Base-by-base conservation (phyloP, 2,888 invertebrate species). In the Tipula unca region DNA sequence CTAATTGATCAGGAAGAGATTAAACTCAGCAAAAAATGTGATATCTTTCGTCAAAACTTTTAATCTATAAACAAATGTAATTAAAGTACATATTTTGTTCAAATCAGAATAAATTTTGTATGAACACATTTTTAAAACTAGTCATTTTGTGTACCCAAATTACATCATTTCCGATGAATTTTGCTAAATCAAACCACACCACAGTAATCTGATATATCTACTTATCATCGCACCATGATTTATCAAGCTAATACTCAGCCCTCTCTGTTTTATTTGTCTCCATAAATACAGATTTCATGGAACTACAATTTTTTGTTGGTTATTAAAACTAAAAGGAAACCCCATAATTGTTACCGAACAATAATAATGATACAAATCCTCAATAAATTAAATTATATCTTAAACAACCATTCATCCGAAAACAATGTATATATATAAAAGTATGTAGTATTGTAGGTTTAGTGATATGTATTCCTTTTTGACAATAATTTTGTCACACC, bases 331-430 rank as follows among this genome's bases (percentile, higher is more conserved):
- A 25, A 25, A 69, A 69, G 69, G 69, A 69, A 69, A 69, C 69
- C 69, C 69, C 69, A 69, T 25, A 69, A 25, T 25, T 69, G 69
- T 69, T 10, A 69, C 69, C 69, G 69, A 25, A 69, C 69, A 69
- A 25, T 69, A 25, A 69, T 69, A 69, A 69, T 25, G 69, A 69
- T 69, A 69, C 25, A 69, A 69, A 69, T 20, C 25, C 69, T 69
- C 69, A 69, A 69, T 69, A 69, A 69, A 69, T 69, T 69, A 69
- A 69, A 69, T 69, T 69, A 69, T 69, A 69, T 69, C 69, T 69
- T 69, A 69, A 69, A 20, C 69, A 69, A 25, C 69, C 69, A 69
- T 69, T 25, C 69, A 69, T 69, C 69, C 69, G 69, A 69, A 69
- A 25, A 69, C 69, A 69, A 54, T 17, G 17, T 48, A 48, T 17